A percentile compares a stretch with the other conserved stretches of the same genome.
phyloP scores from a whole-genome alignment of 2,797 vertebrate species.

The Onychomys arenicola region DNA sequence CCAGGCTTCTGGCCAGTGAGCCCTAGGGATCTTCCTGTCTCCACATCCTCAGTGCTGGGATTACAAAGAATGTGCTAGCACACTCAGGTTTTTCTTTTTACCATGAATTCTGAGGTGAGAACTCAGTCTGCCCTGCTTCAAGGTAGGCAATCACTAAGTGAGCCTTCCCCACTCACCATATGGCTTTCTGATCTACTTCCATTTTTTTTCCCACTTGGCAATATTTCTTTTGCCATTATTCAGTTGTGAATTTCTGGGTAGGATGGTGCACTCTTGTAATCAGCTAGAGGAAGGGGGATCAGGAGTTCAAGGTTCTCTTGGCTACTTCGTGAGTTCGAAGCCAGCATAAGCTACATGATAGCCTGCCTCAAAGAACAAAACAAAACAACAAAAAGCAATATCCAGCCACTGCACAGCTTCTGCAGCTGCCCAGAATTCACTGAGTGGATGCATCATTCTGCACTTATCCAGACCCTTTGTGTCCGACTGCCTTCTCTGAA shows the following conservation, averaged over 20 bases:
- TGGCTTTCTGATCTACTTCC: not conserved
- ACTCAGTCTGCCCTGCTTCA: too few relatives aligned
- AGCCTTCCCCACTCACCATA: not conserved
- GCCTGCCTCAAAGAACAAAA: not conserved
- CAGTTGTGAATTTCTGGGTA: not conserved
- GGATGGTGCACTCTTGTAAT: not conserved
- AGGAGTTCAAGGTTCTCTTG: not conserved
- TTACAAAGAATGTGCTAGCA: not conserved
- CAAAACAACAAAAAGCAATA: not conserved
- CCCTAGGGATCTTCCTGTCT: not conserved
- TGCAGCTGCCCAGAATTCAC: not conserved
- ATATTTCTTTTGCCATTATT: not conserved
- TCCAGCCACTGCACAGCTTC: not conserved
- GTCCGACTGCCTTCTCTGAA: not conserved
- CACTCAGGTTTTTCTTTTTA: not conserved
- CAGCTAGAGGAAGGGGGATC: too few relatives aligned
- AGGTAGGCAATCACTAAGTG: not conserved
- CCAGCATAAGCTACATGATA: not conserved
- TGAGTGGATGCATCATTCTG: not conserved
- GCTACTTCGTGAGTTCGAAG: not conserved
- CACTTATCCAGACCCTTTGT: not conserved
- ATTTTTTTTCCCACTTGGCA: not conserved
- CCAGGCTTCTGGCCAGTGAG: not conserved
- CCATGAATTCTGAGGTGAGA: not conserved
- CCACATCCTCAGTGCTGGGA: not conserved